These are phyloP conservation scores for Anoplius nigerrimus DNA, from an alignment of 2,888 invertebrate species.

Conservation along the genomic window DNA sequence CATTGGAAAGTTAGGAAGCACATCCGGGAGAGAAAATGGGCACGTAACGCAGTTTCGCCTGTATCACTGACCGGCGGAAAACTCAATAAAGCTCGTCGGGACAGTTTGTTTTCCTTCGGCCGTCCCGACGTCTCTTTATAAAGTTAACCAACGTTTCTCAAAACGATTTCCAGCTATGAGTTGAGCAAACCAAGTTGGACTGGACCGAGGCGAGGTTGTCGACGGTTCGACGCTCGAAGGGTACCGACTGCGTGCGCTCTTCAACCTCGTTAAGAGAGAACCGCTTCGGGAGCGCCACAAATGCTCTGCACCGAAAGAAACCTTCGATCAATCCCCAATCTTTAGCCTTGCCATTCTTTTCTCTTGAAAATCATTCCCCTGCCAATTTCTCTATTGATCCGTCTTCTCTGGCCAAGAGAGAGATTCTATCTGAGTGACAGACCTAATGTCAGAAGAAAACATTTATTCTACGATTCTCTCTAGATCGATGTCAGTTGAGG, in stretches of 20 bases:
- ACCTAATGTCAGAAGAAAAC: too few species aligned
- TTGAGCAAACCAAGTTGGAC: neutral
- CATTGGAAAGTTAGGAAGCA: neutral
- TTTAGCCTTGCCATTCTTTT: too few species aligned
- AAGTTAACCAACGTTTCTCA: neutral
- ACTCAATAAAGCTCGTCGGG: conserved; percentile 12
- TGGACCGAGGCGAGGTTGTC: neutral
- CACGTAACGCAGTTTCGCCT: conserved; percentile 8
- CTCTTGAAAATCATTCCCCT: too few species aligned
- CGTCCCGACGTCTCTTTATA: neutral
- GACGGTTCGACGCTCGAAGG: neutral
- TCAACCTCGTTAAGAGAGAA: too few species aligned
- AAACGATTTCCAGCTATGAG: neutral
- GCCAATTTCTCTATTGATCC: too few species aligned
- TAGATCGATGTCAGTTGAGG: too few species aligned
- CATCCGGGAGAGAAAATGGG: conserved; percentile 5
- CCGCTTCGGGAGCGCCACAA: too few species aligned
- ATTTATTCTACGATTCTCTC: too few species aligned
- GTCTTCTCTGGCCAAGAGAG: too few species aligned
- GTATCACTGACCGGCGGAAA: conserved; percentile 3
- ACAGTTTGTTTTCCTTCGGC: conserved; percentile 16
- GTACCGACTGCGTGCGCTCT: neutral
- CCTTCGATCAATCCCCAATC: too few species aligned
- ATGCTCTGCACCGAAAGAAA: too few species aligned
- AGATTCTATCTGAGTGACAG: too few species aligned